phyloP scores from a whole-genome alignment of 2,797 vertebrate species.

The Pseudomugil tenellus region DNA sequence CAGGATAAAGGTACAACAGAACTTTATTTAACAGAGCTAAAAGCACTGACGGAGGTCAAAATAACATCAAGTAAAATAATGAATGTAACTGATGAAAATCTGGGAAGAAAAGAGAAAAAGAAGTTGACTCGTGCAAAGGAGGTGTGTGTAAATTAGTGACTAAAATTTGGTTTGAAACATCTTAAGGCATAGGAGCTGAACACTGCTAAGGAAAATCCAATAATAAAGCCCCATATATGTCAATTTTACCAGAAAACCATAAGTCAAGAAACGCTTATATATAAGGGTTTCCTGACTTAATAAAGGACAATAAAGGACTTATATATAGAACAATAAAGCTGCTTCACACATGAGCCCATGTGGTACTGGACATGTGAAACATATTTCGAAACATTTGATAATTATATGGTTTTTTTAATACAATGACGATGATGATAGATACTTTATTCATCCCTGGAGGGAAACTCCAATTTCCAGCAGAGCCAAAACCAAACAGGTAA shows the following conservation, averaged over 20 bases:
- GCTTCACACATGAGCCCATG: too few relatives aligned
- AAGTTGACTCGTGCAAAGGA: not conserved
- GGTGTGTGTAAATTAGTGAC: not conserved
- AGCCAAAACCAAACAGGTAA: too few relatives aligned
- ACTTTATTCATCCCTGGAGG: too few relatives aligned
- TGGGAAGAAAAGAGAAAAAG: not conserved
- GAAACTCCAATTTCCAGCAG: too few relatives aligned
- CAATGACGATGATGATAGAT: too few relatives aligned
- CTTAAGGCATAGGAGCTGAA: not conserved
- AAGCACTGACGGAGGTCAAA: not conserved
- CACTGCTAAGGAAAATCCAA: not conserved
- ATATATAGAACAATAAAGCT: too few relatives aligned
- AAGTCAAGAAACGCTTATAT: not conserved
- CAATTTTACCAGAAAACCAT: not conserved
- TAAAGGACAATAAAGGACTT: too few relatives aligned
- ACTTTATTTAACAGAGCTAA: not conserved
- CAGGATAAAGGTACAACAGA: not conserved
- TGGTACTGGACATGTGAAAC: not conserved
- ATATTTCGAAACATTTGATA: too few relatives aligned
- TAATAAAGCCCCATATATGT: not conserved
- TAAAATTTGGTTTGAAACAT: not conserved
- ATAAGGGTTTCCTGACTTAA: too few relatives aligned
- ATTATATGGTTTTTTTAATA: not conserved
- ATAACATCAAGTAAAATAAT: not conserved
- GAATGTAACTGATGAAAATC: not conserved